Conservation (phyloP, 2,113 vertebrate genomes). For the Lepisosteus oculatus region DNA sequence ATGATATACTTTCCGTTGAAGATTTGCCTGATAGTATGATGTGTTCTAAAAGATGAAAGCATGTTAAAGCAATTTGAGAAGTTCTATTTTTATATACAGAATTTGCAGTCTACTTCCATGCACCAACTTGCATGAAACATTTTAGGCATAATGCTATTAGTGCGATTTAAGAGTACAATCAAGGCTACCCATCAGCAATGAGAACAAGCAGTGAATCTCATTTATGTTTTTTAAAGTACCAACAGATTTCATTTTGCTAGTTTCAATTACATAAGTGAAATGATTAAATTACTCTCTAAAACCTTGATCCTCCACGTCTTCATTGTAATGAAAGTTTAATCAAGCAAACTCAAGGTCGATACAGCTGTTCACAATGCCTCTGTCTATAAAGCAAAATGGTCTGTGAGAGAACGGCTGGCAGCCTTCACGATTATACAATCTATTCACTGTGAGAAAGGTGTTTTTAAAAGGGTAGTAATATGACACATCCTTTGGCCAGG, state of each 20-base stretch:
- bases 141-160: neutral
- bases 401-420: neutral
- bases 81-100: too few relatives aligned
- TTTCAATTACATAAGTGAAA: conserved; percentile 5
- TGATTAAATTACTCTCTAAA: neutral
- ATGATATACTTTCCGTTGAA: too few relatives aligned
- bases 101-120: too few relatives aligned
- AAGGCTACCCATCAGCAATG: neutral
- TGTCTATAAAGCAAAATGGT: neutral
- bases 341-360: conserved; percentile 7
- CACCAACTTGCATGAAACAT: neutral
- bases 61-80: too few relatives aligned
- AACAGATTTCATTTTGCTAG: neutral
- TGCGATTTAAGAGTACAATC: neutral
- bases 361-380: neutral
- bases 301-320: conserved; percentile 8
- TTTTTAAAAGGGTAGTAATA: neutral
- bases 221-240: neutral
- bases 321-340: conserved; percentile 7
- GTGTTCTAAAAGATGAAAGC: too few relatives aligned
- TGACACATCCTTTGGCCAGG: neutral
- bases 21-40: too few relatives aligned
- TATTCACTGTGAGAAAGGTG: neutral
- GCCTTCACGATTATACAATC: conserved; percentile 1
- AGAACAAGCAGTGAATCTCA: neutral